Evolutionary conservation across 2,113 vertebrate species (phyloP), one percentile per base, ranked within the genome.

Genomic region (Sorex araneus): DNA sequence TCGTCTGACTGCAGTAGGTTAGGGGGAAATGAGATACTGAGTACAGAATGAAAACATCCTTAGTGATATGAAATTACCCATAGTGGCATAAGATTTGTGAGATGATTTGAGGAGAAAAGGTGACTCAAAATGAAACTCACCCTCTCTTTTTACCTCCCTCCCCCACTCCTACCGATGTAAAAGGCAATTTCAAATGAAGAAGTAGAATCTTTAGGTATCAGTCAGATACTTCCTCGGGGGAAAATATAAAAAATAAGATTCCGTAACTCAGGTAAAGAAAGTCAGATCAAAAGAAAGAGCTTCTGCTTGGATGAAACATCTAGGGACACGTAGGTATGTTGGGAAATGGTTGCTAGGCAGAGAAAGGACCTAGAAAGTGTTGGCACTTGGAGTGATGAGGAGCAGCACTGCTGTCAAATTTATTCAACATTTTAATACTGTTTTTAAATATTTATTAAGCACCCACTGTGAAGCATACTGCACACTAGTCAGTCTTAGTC

Each of bases 401-500:
- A 79, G 18, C 50, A 93, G 71, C 45, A 63, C 32, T 50, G 74
- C 92, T 95, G 89, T 95, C 89, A 93, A 47, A 91, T 91, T 40
- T 88, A 90, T 86, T 92, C 86, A 90, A 74, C 63, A 95, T 93
- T 93, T 88, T 93, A 77, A 95, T 93, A 83, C 11, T 88, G 88
- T 94, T 90, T 90, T 90, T 54, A 96, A 95, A 96, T 94, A 94
- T 95, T 96, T 96, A 94, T 92, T 92, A 96, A 93, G 83, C 76
- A 84, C 73, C 73, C 50, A 74, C 67, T 3, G 5, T 80, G 83
- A 88, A 80, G 79, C 85, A 83, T 67, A 50, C 66, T 79, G 67
- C 47, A 74, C 71, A 34, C 63, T 75, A 36, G 19, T 92, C 79
- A 93, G n/a, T 90, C 87, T 92, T 78, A 63, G 54, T 94, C 87